Conservation (phyloP, 2,797 vertebrate genomes). For the Lindbergichthys nudifrons region DNA sequence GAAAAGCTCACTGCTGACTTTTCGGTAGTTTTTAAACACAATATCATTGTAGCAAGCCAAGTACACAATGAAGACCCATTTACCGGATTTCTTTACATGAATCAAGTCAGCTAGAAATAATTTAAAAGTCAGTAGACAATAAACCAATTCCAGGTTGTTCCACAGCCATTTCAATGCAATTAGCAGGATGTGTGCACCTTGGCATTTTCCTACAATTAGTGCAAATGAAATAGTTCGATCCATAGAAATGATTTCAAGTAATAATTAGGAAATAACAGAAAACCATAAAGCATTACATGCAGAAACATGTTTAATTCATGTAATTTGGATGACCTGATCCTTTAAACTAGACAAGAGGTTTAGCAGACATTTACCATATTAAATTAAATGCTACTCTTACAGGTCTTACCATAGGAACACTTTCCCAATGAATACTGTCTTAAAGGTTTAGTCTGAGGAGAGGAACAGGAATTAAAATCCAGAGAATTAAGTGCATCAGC, state of each 20-base stretch:
- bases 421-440: not conserved
- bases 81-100: too few relatives aligned
- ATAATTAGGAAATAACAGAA: not conserved
- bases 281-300: not conserved
- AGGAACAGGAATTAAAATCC: not conserved
- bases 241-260: too few relatives aligned
- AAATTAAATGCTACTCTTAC: not conserved
- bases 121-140: too few relatives aligned
- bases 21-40: too few relatives aligned
- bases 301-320: not conserved
- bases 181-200: not conserved
- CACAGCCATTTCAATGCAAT: not conserved
- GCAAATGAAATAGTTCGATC: not conserved
- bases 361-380: not conserved
- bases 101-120: too few relatives aligned
- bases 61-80: too few relatives aligned
- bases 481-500: slow-evolving; percentile 15
- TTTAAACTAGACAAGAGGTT: not conserved
- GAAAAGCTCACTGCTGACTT: too few relatives aligned
- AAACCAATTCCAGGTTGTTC: too few relatives aligned
- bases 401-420: not conserved
- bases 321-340: not conserved
- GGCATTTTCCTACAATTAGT: not conserved
- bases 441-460: not conserved
- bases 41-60: too few relatives aligned